phyloP scores from a whole-genome alignment of 2,113 vertebrate genomes.

The Cavia porcellus region DNA sequence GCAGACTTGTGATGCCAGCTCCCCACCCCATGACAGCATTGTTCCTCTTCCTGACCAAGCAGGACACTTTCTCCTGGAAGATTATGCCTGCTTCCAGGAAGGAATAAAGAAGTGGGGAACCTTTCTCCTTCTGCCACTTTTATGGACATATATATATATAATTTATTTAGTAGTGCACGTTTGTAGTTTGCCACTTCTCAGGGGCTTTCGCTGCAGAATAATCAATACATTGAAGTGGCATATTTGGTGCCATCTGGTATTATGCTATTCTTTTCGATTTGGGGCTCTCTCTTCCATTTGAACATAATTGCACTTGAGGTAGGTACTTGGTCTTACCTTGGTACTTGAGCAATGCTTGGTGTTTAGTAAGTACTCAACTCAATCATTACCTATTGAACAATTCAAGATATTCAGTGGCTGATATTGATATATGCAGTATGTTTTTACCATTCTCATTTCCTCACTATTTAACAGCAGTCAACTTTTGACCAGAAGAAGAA shows the following conservation, averaged over 20 bases:
- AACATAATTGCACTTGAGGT: background rate
- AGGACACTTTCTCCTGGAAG: background rate
- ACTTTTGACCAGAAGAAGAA: background rate
- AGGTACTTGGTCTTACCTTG: background rate
- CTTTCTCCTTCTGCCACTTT: background rate
- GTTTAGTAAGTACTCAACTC: slow-evolving; percentile 54
- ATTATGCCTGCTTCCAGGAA: background rate
- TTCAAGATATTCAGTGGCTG: background rate
- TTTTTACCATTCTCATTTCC: background rate
- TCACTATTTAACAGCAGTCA: background rate
- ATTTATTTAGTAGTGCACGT: background rate
- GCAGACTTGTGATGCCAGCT: background rate
- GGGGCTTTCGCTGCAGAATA: background rate
- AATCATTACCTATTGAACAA: background rate
- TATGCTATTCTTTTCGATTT: background rate
- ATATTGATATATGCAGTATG: background rate
- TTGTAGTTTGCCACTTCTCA: background rate
- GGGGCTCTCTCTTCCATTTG: background rate
- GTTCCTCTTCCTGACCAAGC: background rate
- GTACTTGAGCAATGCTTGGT: background rate
- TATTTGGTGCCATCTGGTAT: background rate
- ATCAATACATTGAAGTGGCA: background rate
- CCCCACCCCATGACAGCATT: background rate
- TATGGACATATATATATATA: background rate
- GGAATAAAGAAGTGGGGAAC: background rate